A percentile compares a stretch with the other conserved stretches of the same genome.
Evolutionary conservation across 30 jellyfish, hydroid and myxozoan genomes (phyloP).

Genomic region (Aurelia sp.): DNA sequence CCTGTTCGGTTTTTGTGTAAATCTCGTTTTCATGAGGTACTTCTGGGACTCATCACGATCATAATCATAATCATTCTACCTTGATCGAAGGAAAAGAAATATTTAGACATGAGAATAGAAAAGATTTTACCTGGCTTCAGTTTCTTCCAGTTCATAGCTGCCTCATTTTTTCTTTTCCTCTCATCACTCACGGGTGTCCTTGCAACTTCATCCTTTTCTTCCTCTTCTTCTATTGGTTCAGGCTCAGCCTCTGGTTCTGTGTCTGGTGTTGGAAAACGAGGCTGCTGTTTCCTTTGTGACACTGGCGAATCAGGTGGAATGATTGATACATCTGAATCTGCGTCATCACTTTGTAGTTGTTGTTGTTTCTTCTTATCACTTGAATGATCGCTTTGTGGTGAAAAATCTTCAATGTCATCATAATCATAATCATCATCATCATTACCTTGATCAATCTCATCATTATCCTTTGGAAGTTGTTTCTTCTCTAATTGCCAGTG

Average conservation of each 20-base stretch:
- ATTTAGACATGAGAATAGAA: not conserved
- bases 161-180: not conserved
- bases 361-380: not conserved
- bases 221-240: constrained; percentile 6
- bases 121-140: constrained; percentile 18
- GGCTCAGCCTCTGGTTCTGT: constrained; percentile 39
- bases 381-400: constrained; percentile 51
- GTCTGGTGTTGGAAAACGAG: constrained; percentile 47
- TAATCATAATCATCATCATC: constrained; percentile 13
- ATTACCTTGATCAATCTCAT: not conserved
- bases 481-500: constrained; percentile 25
- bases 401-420: constrained; percentile 10
- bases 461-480: not conserved
- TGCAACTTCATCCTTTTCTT: not conserved
- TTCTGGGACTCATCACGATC: too few relatives aligned
- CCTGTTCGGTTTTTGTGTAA: too few relatives aligned
- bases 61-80: too few relatives aligned
- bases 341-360: constrained; percentile 11
- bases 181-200: not conserved
- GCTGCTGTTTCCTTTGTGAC: not conserved
- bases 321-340: constrained; percentile 35
- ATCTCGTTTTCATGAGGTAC: too few relatives aligned
- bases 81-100: too few relatives aligned
- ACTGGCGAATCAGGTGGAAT: constrained; percentile 19
- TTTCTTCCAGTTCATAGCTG: constrained; percentile 6